phyloP scores from a whole-genome alignment of 64 coral and sea anemone genomes.

The Platygyra sinensis region DNA sequence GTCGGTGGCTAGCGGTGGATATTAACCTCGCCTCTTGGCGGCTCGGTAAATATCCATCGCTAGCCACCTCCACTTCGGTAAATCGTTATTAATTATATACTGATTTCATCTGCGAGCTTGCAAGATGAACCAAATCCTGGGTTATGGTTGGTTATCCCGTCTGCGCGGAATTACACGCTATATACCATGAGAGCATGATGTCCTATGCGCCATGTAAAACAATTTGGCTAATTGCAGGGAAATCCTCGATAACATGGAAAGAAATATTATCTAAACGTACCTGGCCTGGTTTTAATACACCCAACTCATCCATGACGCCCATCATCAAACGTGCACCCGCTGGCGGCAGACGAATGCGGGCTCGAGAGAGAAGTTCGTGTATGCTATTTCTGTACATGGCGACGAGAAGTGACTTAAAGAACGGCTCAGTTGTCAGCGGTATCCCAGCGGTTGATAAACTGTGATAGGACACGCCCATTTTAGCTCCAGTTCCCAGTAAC shows the following conservation, averaged over 20 bases:
- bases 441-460: conserved; percentile 68
- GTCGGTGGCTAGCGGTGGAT: too few relatives aligned
- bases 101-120: too few relatives aligned
- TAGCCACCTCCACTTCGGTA: too few relatives aligned
- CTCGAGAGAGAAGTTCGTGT: conserved; percentile 65
- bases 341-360: conserved; percentile 79
- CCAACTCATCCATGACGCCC: conserved; percentile 94
- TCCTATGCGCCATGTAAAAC: too few relatives aligned
- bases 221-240: neutral
- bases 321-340: conserved; percentile 89
- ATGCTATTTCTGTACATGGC: conserved; percentile 86
- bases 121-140: too few relatives aligned
- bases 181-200: too few relatives aligned
- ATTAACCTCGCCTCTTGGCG: too few relatives aligned
- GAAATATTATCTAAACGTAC: conserved; percentile 12
- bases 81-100: too few relatives aligned
- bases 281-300: conserved; percentile 72
- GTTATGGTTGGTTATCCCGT: too few relatives aligned
- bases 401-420: conserved; percentile 76
- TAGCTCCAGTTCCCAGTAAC: conserved; percentile 72
- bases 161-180: too few relatives aligned
- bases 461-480: conserved; percentile 80
- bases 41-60: too few relatives aligned
- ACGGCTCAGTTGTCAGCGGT: conserved; percentile 85
- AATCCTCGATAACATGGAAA: neutral